phyloP scores from a whole-genome alignment of 2,797 vertebrate species.

The Acanthurus lineatus region DNA sequence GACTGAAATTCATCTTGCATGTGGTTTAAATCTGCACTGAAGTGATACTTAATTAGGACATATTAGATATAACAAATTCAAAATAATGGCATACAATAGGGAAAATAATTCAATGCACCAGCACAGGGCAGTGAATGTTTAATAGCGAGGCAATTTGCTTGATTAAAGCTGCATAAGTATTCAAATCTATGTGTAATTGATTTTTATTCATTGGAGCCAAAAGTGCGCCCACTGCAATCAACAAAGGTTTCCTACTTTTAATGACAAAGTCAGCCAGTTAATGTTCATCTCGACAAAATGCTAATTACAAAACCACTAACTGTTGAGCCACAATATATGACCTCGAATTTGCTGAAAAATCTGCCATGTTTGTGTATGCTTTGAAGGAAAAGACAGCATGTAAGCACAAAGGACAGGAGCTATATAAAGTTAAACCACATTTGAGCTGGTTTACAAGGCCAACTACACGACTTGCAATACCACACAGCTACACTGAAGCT shows the following conservation, averaged over 20 bases:
- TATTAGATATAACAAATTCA: constrained; percentile 14
- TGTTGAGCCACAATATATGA: constrained; percentile 14
- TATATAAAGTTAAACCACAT: constrained; percentile 68
- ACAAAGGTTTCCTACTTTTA: constrained; percentile 28
- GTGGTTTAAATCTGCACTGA: constrained; percentile 24
- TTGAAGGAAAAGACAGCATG: constrained; percentile 22
- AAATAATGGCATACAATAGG: constrained; percentile 29
- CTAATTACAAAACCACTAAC: constrained; percentile 15
- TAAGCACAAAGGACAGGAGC: constrained; percentile 56
- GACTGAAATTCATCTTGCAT: constrained; percentile 15
- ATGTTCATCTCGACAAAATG: constrained; percentile 32
- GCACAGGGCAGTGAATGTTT: constrained; percentile 22
- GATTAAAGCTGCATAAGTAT: constrained; percentile 50
- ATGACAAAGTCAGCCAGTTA: constrained; percentile 35
- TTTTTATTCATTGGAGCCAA: constrained; percentile 52
- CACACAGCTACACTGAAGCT: constrained; percentile 71
- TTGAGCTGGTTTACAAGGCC: constrained; percentile 78
- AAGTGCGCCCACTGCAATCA: constrained; percentile 40
- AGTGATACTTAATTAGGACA: constrained; percentile 12
- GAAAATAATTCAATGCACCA: constrained; percentile 24
- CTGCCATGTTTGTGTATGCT: constrained; percentile 17
- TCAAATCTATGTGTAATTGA: constrained; percentile 43
- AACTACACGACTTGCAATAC: constrained; percentile 76
- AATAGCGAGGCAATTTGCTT: constrained; percentile 40
- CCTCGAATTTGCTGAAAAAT: constrained; percentile 7